phyloP scores from a whole-genome alignment of 2,888 invertebrate genomes.

The Spialia ferax region DNA sequence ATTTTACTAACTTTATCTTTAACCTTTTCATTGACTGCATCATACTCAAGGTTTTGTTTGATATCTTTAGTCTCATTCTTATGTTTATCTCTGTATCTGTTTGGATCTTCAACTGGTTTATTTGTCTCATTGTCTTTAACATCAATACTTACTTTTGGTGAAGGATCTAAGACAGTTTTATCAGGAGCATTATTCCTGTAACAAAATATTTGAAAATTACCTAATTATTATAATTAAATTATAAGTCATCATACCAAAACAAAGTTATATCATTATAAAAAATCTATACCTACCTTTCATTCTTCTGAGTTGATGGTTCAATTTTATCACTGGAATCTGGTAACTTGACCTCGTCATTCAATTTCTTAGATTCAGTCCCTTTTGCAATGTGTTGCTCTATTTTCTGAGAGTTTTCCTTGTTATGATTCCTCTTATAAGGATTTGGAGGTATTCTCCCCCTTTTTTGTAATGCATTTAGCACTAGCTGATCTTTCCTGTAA shows the following conservation, averaged over 20 bases:
- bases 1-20: constrained; percentile 49
- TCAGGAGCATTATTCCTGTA: not conserved
- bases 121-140: constrained; percentile 19
- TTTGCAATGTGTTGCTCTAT: not conserved
- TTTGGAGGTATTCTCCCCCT: constrained; percentile 46
- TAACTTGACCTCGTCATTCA: not conserved
- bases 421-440: not conserved
- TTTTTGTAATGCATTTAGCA: constrained; percentile 61
- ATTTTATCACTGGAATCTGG: not conserved
- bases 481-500: constrained; percentile 72
- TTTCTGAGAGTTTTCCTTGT: constrained; percentile 12
- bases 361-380: not conserved
- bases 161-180: not conserved
- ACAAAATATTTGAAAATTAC: not conserved
- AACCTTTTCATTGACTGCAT: not conserved
- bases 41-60: constrained; percentile 1
- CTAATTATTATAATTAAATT: not conserved
- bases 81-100: constrained; percentile 40
- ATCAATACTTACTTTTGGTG: not conserved
- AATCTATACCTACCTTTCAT: constrained; percentile 1
- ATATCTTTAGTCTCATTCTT: constrained; percentile 18
- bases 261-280: too few relatives aligned
- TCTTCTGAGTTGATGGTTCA: not conserved
- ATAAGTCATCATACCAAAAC: too few relatives aligned
- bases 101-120: constrained; percentile 7